phyloP scores from a whole-genome alignment of 1,140 invertebrate genomes.

The Drosophila quadrilineata region DNA sequence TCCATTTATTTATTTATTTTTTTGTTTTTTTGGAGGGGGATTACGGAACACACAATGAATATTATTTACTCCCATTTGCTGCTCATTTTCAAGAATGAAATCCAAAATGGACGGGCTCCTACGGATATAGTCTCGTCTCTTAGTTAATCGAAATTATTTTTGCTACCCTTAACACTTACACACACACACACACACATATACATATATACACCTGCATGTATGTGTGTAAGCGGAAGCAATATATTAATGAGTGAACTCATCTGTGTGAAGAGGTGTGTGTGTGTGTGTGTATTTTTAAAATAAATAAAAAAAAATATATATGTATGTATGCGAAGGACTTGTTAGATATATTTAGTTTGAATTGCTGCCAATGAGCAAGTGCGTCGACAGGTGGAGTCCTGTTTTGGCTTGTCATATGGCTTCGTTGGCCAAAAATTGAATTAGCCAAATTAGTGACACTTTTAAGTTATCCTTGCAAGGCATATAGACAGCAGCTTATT shows the following conservation, averaged over 20 bases:
- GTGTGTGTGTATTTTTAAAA: conserved; percentile 47
- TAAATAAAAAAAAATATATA: no score
- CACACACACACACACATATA: neutral
- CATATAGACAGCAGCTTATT: conserved; percentile 51
- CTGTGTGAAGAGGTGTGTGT: neutral
- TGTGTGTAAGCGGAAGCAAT: neutral
- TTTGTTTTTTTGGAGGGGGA: conserved; percentile 37
- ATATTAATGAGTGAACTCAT: conserved; percentile 25
- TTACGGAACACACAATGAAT: conserved; percentile 19
- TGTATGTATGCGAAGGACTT: conserved; percentile 54
- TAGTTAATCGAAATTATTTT: conserved; percentile 19
- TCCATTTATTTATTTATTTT: neutral
- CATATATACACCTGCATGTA: neutral
- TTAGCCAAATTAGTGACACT: conserved; percentile 70
- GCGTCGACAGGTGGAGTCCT: conserved; percentile 25
- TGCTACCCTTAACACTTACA: conserved; percentile 37
- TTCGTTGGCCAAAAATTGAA: conserved; percentile 64
- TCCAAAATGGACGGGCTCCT: conserved; percentile 28
- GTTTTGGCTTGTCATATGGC: conserved; percentile 39
- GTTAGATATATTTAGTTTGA: conserved; percentile 40
- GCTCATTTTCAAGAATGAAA: conserved; percentile 60
- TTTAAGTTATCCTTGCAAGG: conserved; percentile 52
- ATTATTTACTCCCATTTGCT: conserved; percentile 9
- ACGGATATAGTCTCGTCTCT: no score
- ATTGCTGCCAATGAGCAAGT: neutral